phyloP scores from a whole-genome alignment of 2,113 vertebrate genomes.

The Oryctolagus cuniculus region DNA sequence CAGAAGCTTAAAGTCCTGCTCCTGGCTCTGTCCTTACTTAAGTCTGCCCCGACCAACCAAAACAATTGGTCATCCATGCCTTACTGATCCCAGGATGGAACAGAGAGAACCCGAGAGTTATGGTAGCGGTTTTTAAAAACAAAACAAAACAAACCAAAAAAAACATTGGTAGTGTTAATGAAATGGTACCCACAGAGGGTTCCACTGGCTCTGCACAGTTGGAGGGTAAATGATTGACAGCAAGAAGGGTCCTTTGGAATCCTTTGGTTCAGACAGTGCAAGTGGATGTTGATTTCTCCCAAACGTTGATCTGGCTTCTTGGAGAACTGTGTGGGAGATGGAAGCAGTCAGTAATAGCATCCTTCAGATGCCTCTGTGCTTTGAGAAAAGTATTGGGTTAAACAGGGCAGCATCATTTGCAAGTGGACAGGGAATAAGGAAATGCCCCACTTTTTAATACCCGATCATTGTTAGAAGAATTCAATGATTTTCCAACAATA shows the following conservation, averaged over 20 bases:
- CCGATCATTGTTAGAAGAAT: not conserved
- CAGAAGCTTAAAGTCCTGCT: not conserved
- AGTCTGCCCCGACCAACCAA: not conserved
- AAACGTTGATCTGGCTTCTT: not conserved
- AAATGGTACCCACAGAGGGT: not conserved
- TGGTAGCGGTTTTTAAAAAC: not conserved
- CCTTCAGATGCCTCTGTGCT: not conserved
- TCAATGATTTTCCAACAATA: not conserved
- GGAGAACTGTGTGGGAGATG: not conserved
- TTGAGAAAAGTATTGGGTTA: slow-evolving; percentile 14
- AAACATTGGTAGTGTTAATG: not conserved
- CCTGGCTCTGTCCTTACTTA: not conserved
- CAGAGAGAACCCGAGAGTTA: not conserved
- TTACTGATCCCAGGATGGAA: not conserved
- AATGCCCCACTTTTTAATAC: not conserved
- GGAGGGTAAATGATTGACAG: not conserved
- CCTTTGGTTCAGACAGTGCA: not conserved
- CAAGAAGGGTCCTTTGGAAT: not conserved
- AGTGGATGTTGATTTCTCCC: not conserved
- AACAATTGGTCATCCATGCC: not conserved
- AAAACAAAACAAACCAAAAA: not conserved
- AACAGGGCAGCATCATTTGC: not conserved
- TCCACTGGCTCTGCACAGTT: not conserved
- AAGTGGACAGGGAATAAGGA: slow-evolving; percentile 21
- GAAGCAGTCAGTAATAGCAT: not conserved